Base-by-base conservation (phyloP, 1,140 invertebrate species). In the Sycophaga agraensis region DNA sequence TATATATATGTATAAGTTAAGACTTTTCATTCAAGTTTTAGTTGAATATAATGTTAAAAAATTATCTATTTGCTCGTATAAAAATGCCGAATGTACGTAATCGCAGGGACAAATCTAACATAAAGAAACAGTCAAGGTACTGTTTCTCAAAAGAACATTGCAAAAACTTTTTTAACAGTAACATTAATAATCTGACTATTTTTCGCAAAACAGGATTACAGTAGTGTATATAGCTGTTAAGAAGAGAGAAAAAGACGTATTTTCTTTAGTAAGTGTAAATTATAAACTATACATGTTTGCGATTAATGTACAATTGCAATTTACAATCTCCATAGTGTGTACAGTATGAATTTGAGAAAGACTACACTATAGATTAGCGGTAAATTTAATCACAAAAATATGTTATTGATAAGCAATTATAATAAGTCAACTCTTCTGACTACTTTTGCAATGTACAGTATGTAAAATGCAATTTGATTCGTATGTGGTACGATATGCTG, bases 381-480 rank as follows among this genome's bases (percentile, higher is more conserved):
- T 42, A 53, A 42, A n/a, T 58, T 51, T 39, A 53, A 62, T 58
- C 59, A 58, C 40, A 65, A 57, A 43, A 54, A 61, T 48, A 61
- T 35, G 5, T 54, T 37, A 12, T 17, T 26, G 24, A 42, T 8
- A 28, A n/a, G 48, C 26, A 31, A 35, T 54, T 39, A 45, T 42
- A 51, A 66, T 65, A 46, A 61, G 70, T 76, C 70, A 74, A 75
- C 60, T 68, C 39, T 63, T 73, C 65, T 76, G 73, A 46, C 73
- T 77, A 78, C 73, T 78, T 78, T 78, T 77, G 76, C 76, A 75
- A 76, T 78, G 74, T 77, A 78, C 70, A 74, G 61, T 68, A 68
- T 48, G 43, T 67, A 63, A 55, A 59, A 59, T 59, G 24, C 16
- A 50, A 59, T 42, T 51, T 11, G 3, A 43, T 14, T 50, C 26